Evolutionary conservation across 2,797 vertebrate genomes (phyloP), one percentile per base, ranked within the genome.

Genomic region (Toxotes lorentzi): DNA sequence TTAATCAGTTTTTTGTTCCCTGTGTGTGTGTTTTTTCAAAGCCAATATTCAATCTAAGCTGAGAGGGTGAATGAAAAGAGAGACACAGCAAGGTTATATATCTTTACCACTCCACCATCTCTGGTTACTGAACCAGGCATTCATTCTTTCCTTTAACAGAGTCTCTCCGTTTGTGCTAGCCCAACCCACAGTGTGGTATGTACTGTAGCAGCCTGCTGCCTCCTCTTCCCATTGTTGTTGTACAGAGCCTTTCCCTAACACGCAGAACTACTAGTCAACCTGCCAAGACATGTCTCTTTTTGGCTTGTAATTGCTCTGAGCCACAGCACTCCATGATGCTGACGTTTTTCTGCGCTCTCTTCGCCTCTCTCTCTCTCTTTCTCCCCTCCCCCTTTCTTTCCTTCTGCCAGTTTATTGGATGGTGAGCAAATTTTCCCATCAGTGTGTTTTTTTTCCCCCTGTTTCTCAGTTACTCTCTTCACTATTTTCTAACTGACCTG

Each of bases 231-330:
- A 53, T 80, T 86, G 79, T 82, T 86, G 70, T 81, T 45, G 69
- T 66, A 73, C 66, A 60, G 68, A 82, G 68, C 67, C 68, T 85
- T 62, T 88, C 79, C 72, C 79, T 87, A 56, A 19, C 69, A 66
- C 68, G 43, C 41, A 60, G 16, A 76, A 66, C 72, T 77, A 48
- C 45, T 63, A 70, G 78, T 78, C 30, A 56, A 81, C 90, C 71
- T 92, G 91, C 74, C 57, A 51, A 59, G 60, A 77, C 90, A 79
- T 66, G 90, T 88, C 85, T 86, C 58, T 58, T 78, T 81, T 76
- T 73, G 45, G 70, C 80, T 81, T 73, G 72, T 74, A 70, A 78
- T 86, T 69, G 32, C 85, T 75, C 51, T 30, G 43, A 23, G 82
- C 78, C 58, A 57, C 68, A 66, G 65, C 17, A 21, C 56, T 77